These are phyloP conservation scores for Ochropacha duplaris DNA, from an alignment of 2,888 invertebrate species.

Conservation along the genomic window DNA sequence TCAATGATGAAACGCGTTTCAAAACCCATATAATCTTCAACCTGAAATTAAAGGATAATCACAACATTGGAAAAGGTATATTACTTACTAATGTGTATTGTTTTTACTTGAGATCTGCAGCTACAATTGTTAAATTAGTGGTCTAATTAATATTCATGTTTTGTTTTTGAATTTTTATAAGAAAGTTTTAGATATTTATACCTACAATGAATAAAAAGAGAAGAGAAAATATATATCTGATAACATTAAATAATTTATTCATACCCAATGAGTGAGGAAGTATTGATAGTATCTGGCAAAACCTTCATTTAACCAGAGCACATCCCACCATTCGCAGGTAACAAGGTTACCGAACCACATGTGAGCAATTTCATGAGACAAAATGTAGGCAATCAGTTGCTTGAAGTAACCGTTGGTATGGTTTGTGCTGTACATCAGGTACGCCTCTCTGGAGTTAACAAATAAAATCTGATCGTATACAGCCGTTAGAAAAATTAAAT, in stretches of 20 bases:
- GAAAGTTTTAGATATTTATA: too few species aligned
- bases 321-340: slow-evolving; percentile 86
- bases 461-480: neutral
- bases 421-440: slow-evolving; percentile 63
- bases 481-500: too few species aligned
- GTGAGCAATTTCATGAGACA: slow-evolving; percentile 88
- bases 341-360: slow-evolving; percentile 89
- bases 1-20: slow-evolving; percentile 87
- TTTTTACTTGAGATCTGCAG: too few species aligned
- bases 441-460: slow-evolving; percentile 60
- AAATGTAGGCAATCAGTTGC: slow-evolving; percentile 81
- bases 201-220: neutral
- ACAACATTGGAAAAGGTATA: neutral
- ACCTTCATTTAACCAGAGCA: slow-evolving; percentile 86
- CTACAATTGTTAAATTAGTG: too few species aligned
- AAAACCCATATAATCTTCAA: slow-evolving; percentile 85
- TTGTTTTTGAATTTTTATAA: too few species aligned
- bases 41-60: slow-evolving; percentile 56
- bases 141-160: too few species aligned
- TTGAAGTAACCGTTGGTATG: slow-evolving; percentile 69
- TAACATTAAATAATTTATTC: slow-evolving; percentile 12
- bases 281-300: slow-evolving; percentile 90
- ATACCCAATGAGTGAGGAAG: slow-evolving; percentile 82
- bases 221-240: neutral
- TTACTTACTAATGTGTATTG: too few species aligned